A percentile compares a stretch with the other conserved stretches of the same genome.
phyloP scores from a whole-genome alignment of 2,888 invertebrate genomes.

The Cheilosia variabilis region DNA sequence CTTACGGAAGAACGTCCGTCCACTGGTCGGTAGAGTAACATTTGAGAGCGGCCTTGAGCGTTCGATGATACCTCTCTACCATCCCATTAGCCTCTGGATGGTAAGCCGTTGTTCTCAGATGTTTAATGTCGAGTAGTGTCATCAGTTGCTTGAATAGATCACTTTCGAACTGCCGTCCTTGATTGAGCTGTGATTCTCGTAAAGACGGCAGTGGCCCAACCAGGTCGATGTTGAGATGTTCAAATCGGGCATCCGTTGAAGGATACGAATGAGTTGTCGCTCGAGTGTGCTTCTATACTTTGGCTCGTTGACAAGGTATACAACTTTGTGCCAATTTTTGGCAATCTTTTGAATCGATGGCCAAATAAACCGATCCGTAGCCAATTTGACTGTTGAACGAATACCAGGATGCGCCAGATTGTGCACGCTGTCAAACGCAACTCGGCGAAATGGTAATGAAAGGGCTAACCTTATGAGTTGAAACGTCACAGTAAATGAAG shows the following conservation, averaged over 20 bases:
- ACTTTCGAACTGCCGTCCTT: constrained; percentile 15
- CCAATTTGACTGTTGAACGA: constrained; percentile 10
- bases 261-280: constrained; percentile 2
- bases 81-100: constrained; percentile 45
- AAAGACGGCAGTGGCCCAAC: constrained; percentile 81
- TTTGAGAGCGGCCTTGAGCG: too few relatives aligned
- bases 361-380: neutral
- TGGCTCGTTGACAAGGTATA: constrained; percentile 13
- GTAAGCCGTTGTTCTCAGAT: constrained; percentile 16
- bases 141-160: neutral
- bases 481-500: constrained; percentile 7
- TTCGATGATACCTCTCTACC: constrained; percentile 16
- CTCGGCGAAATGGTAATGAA: constrained; percentile 18
- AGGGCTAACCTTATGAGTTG: constrained; percentile 4
- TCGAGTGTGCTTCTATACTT: constrained; percentile 22
- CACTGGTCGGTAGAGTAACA: neutral
- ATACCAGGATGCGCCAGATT: constrained; percentile 28
- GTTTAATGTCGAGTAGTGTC: constrained; percentile 6
- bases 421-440: constrained; percentile 26
- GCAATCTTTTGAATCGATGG: too few relatives aligned
- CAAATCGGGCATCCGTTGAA: constrained; percentile 69
- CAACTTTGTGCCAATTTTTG: neutral
- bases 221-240: constrained; percentile 82
- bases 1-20: constrained; percentile 77
- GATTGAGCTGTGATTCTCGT: constrained; percentile 76